phyloP scores from a whole-genome alignment of 2,797 vertebrate genomes.

The Peromyscus aztecus region DNA sequence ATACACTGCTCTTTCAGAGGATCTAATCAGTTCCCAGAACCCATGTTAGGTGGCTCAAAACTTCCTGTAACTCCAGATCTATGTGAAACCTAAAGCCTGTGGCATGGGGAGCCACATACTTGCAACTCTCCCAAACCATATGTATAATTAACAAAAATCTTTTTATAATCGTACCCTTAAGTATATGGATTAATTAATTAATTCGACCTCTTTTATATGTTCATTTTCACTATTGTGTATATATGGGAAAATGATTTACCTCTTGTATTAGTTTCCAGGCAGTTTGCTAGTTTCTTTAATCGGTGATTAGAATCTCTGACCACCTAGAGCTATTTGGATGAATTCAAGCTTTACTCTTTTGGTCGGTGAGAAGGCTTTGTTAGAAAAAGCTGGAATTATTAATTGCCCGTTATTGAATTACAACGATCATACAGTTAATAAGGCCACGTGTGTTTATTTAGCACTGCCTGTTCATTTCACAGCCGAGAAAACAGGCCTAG shows the following conservation, averaged over 20 bases:
- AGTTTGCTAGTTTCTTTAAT: background rate
- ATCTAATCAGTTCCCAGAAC: background rate
- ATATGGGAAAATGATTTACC: background rate
- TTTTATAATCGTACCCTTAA: background rate
- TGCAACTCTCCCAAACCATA: background rate
- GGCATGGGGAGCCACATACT: no score
- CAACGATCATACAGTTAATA: background rate
- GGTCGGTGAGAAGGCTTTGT: background rate
- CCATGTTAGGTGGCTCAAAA: background rate
- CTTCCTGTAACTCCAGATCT: no score
- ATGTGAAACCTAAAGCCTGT: background rate
- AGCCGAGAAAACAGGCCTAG: conserved; percentile 38
- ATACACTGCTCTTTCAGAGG: background rate
- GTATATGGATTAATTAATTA: background rate
- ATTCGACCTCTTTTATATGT: background rate
- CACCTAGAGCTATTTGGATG: background rate
- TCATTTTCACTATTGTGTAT: conserved; percentile 29
- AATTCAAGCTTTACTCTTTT: background rate
- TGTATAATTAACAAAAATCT: background rate
- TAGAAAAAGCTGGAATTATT: conserved; percentile 40
- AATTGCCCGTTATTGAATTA: background rate
- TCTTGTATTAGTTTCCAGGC: background rate
- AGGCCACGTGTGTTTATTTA: background rate
- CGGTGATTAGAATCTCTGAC: background rate
- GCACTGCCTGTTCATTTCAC: conserved; percentile 1